A percentile compares a stretch with the other conserved stretches of the same genome.
Evolutionary conservation across 2,797 vertebrate species (phyloP).

Genomic region (Coregonus sp.): DNA sequence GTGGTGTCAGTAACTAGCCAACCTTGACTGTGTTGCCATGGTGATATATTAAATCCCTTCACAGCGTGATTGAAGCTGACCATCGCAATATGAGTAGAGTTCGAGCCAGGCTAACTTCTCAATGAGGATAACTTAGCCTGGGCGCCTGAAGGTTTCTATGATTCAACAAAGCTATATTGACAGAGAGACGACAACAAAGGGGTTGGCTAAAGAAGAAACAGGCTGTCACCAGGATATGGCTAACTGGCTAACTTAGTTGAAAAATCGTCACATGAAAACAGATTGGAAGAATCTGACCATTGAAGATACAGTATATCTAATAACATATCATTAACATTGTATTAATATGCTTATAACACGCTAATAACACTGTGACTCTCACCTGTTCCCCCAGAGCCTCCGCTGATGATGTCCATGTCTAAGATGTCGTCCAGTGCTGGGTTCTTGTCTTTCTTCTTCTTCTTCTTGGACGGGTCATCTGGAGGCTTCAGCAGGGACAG

Average conservation of each 20-base stretch:
- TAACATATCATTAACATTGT: background rate
- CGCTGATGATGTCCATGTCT: conserved; percentile 80
- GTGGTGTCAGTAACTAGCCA: background rate
- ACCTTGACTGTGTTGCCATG: background rate
- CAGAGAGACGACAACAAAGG: background rate
- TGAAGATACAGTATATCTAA: background rate
- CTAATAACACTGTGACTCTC: background rate
- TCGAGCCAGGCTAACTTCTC: no score
- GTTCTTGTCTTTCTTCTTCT: conserved; percentile 90
- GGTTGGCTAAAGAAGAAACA: background rate
- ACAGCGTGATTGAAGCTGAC: background rate
- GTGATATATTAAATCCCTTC: background rate
- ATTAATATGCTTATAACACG: background rate
- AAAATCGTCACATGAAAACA: background rate
- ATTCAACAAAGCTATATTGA: background rate
- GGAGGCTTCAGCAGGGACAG: conserved; percentile 87
- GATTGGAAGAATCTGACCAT: background rate
- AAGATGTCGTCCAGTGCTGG: conserved; percentile 85
- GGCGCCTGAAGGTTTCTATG: background rate
- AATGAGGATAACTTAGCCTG: no score
- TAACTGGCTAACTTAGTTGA: background rate
- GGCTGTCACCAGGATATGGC: background rate
- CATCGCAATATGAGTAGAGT: background rate
- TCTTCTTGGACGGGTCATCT: conserved; percentile 85
- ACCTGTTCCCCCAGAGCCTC: conserved; percentile 77